Base-by-base conservation (phyloP, 2,113 vertebrate genomes). In the Oryzias javanicus region DNA sequence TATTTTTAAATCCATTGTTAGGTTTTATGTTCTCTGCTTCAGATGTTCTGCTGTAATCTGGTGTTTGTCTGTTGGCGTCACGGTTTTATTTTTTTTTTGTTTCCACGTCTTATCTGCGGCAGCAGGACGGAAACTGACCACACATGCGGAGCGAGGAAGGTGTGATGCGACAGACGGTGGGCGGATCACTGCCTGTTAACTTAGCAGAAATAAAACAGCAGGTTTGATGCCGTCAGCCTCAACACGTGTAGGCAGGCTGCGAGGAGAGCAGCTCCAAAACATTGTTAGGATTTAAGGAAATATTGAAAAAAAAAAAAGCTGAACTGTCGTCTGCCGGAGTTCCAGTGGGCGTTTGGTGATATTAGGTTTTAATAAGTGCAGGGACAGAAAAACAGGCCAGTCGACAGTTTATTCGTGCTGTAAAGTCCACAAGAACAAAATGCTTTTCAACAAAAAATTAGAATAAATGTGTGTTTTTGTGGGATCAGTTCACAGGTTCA, bases 151-250 rank as follows among this genome's bases (percentile, higher is more conserved):
- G 55, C 56, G 14, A 54, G 45, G 46, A 40, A 60, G 56, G 51
- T 60, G 56, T 27, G 27, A 42, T 50, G 20, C 51, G 48, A 52
- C 57, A 66, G 51, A 58, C 68, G 48, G 54, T 71, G 60, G 60
- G 67, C 22, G 52, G 42, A 61, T 50, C 48, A 60, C 51, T 51
- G 54, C 10, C 53, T 57, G 18, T 58, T 44, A 42, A 60, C 16
- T 24, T 25, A 50, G 24, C 47, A 42, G 29, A 52, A 52, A 24
- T 48, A 76, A 48, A 45, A 61, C 65, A 66, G 48, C 52, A 51
- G 55, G n/a, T 40, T 73, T 66, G 55, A 67, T 42, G 55, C 40
- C 44, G 49, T 42, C 49, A 42, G 64, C 41, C 52, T 27, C 22
- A 46, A 47, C 29, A 19, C 42, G 42, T 19, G 62, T 16, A 22